Evolutionary conservation across 2,113 vertebrate species (phyloP).

Genomic region (Dipodomys spectabilis): DNA sequence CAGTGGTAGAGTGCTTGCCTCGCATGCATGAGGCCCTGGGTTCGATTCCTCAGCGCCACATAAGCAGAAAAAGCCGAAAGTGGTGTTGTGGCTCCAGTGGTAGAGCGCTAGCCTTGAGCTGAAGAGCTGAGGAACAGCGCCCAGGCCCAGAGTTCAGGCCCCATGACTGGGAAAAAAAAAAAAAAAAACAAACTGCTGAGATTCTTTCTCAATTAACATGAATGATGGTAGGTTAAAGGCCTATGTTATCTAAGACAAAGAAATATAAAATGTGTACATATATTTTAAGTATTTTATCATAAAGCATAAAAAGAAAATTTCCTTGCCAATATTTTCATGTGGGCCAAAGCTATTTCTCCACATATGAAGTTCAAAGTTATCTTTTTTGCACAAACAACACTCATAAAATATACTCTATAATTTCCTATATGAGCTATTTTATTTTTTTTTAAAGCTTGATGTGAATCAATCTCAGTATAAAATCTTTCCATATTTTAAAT

Average conservation of each 20-base stretch:
- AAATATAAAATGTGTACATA: background rate
- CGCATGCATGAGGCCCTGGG: too few species aligned
- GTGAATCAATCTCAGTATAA: background rate
- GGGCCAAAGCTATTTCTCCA: conserved; percentile 35
- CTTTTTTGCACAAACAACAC: conserved; percentile 16
- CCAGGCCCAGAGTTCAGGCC: too few species aligned
- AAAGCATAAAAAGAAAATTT: conserved; percentile 46
- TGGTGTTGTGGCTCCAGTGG: too few species aligned
- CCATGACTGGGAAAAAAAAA: too few species aligned
- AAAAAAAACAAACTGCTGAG: background rate
- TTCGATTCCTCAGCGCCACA: too few species aligned
- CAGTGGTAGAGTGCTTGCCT: too few species aligned
- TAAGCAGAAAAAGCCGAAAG: too few species aligned
- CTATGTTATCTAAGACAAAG: background rate
- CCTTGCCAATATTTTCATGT: conserved; percentile 32
- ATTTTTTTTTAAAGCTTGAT: background rate
- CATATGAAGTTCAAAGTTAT: background rate
- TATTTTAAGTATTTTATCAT: conserved; percentile 33
- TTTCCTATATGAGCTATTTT: conserved; percentile 13
- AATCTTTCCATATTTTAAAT: background rate
- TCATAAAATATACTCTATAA: background rate
- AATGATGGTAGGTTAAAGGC: background rate
- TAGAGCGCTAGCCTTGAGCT: too few species aligned
- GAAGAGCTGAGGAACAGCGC: too few species aligned
- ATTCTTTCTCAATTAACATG: background rate